Evolutionary conservation across 2,797 vertebrate species (phyloP).

Genomic region (Nothura maculosa): DNA sequence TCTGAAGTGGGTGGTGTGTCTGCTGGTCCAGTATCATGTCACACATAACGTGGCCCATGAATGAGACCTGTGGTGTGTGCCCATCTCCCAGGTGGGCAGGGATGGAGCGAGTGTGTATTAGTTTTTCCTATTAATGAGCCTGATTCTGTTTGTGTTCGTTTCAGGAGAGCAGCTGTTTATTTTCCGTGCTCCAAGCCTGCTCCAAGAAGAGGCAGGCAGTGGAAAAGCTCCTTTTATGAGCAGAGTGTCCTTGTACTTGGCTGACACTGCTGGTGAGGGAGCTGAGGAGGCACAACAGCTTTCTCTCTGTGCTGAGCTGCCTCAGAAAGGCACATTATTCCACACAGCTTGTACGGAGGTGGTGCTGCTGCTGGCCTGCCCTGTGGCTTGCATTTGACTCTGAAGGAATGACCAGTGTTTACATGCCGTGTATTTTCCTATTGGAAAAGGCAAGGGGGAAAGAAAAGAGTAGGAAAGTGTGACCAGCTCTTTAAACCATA

Average conservation of each 20-base stretch:
- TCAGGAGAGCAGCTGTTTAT: not conserved
- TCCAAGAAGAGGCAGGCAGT: not conserved
- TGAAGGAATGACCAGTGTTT: not conserved
- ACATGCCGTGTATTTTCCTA: fast-evolving
- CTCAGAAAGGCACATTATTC: not conserved
- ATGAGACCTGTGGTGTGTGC: not conserved
- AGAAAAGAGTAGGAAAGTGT: not conserved
- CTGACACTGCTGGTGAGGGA: not conserved
- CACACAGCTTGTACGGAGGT: fast-evolving
- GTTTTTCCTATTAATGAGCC: not conserved
- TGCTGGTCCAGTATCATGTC: not conserved
- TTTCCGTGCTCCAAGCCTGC: not conserved
- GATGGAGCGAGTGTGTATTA: not conserved
- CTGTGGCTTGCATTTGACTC: not conserved
- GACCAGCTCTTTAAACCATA: not conserved
- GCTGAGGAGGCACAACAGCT: not conserved
- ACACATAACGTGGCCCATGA: not conserved
- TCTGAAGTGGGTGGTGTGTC: not conserved
- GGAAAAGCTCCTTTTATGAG: not conserved
- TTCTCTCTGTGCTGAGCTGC: not conserved
- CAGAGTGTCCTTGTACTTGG: slow-evolving; percentile 3
- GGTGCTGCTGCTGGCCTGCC: not conserved
- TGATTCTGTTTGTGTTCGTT: not conserved
- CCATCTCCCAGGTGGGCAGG: not conserved
- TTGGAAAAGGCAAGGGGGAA: not conserved